Base-by-base conservation (phyloP, 92 coral and sea anemone species). In the Desmophyllum pertusum region DNA sequence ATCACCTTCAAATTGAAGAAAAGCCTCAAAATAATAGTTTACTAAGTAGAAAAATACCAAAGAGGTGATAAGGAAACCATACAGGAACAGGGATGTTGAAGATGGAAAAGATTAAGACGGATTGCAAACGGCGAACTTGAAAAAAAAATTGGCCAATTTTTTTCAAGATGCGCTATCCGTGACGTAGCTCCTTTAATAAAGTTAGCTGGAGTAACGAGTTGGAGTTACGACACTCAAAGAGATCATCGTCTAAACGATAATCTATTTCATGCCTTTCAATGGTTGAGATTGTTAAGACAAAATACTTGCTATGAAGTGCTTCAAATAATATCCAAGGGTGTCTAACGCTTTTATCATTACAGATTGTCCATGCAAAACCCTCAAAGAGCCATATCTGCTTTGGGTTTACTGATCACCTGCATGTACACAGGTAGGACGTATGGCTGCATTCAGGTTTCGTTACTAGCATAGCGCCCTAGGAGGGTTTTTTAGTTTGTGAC, bases 331-430 rank as follows among this genome's bases (percentile, higher is more conserved):
- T 35, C 35, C 2, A 21, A 41, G 23, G 19, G 1, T 31, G 51
- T 62, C n/a, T n/a, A n/a, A n/a, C n/a, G n/a, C n/a, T 81, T 48
- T 83, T 74, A 7, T 6, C 27, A 23, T 63, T 81, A 52, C 87
- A 96, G 99, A 78, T 85, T 96, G 77, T 91, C 93, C 25, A 94
- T 94, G 93, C 98, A 93, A 83, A 96, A 94, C 72, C 99, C 99
- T 29, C 99, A 96, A 72, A 88, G 98, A 75, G 95, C 95, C 39
- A 92, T 96, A 63, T 96, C 98, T 42, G 99, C 99, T 43, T 84
- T 96, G 65, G 95, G 98, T 40, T 88, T 95, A 6, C 85, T 95
- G 36, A 81, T 93, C 63, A 95, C 98, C 14, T 95, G 98, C 85
- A 95, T 95, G 98, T 95, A 95, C 70, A 95, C 98, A 92, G 98